phyloP scores from a whole-genome alignment of 2,113 vertebrate species.

The Pipra filicauda region DNA sequence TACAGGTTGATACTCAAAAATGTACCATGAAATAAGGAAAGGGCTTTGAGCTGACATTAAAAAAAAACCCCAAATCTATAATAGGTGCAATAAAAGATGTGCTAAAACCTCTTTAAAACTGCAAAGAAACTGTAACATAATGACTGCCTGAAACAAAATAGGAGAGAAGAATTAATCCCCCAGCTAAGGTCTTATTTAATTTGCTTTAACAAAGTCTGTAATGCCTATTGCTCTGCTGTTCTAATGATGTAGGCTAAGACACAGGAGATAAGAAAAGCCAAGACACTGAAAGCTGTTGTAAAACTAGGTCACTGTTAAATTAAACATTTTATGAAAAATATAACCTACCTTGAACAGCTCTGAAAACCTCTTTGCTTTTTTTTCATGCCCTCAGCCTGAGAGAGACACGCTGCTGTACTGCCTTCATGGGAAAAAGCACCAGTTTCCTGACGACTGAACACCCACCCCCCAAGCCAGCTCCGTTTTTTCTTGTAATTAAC shows the following conservation, averaged over 20 bases:
- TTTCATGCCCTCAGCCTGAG: not conserved
- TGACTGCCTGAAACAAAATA: not conserved
- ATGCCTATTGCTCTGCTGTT: constrained; percentile 19
- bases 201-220: constrained; percentile 31
- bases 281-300: constrained; percentile 24
- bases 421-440: not conserved
- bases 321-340: constrained; percentile 56
- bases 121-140: not conserved
- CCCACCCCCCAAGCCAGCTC: not conserved
- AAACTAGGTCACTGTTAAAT: constrained; percentile 62
- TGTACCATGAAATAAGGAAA: not conserved
- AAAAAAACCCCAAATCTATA: not conserved
- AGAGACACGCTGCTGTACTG: not conserved
- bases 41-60: not conserved
- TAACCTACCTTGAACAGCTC: constrained; percentile 23
- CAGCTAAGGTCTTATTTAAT: not conserved
- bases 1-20: not conserved
- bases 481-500: constrained; percentile 36
- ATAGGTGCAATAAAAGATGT: not conserved
- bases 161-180: constrained; percentile 26
- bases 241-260: constrained; percentile 49
- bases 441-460: not conserved
- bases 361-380: constrained; percentile 18
- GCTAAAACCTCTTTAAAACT: not conserved
- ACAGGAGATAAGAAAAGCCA: constrained; percentile 42